Conservation (phyloP, 2,113 vertebrate genomes). For the Leucoraja erinaceus region DNA sequence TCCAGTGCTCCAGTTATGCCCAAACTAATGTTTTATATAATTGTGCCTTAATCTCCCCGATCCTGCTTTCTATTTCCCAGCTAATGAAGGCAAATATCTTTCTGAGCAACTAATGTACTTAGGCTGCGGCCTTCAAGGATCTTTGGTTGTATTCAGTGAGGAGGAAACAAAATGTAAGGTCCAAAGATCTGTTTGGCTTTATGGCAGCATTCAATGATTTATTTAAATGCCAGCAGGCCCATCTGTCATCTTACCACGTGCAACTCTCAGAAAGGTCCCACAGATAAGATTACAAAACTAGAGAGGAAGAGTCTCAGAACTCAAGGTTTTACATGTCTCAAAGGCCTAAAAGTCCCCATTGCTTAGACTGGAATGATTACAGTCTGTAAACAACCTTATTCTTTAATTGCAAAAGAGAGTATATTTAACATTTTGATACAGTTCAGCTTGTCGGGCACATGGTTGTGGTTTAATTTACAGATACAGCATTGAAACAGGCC, state of each 20-base stretch:
- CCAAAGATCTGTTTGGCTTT: no score
- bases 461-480: background rate
- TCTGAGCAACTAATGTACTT: no score
- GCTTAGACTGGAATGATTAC: background rate
- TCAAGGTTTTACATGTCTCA: background rate
- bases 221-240: background rate
- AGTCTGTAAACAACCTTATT: background rate
- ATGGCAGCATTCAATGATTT: no score
- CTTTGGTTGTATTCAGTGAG: no score
- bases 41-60: no score
- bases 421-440: background rate
- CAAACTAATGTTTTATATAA: no score
- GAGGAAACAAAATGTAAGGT: no score
- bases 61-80: no score
- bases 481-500: no score
- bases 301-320: background rate
- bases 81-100: no score
- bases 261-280: background rate
- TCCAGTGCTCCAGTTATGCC: no score
- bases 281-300: background rate
- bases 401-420: background rate
- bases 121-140: no score
- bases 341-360: background rate
- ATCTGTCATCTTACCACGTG: background rate
- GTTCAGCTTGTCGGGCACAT: background rate